Conservation (phyloP, 2,888 invertebrate genomes). For the Acleris emargana region DNA sequence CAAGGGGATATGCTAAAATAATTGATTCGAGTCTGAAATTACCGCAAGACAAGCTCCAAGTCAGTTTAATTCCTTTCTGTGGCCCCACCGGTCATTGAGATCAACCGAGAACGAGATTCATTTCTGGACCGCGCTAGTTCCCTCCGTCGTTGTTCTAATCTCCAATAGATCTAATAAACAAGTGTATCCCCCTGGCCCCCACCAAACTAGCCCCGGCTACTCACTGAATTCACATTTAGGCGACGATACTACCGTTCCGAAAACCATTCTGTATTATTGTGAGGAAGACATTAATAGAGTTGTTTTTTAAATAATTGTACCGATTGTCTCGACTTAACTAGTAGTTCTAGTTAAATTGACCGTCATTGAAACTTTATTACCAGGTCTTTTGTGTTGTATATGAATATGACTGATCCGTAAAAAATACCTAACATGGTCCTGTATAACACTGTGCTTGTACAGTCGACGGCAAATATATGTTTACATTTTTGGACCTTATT, state of each 20-base stretch:
- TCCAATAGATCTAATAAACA: background rate
- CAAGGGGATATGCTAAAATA: conserved; percentile 74
- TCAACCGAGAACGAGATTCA: conserved; percentile 10
- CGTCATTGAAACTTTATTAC: background rate
- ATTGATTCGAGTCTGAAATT: conserved; percentile 55
- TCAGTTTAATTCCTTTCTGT: conserved; percentile 43
- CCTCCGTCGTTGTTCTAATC: background rate
- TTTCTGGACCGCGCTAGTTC: conserved; percentile 18
- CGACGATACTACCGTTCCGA: too few relatives aligned
- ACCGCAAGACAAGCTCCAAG: conserved; percentile 23
- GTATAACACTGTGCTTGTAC: too few relatives aligned
- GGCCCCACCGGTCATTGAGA: conserved; percentile 46
- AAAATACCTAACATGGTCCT: too few relatives aligned
- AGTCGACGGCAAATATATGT: too few relatives aligned
- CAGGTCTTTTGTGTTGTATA: background rate
- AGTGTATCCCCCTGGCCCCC: conserved; percentile 40
- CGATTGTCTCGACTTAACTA: background rate
- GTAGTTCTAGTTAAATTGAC: background rate
- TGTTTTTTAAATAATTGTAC: background rate
- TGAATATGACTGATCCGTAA: background rate
- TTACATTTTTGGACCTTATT: too few relatives aligned
- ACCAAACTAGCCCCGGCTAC: conserved; percentile 71
- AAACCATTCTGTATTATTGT: background rate
- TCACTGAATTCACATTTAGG: conserved; percentile 29
- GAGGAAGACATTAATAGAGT: conserved; percentile 15